A percentile compares a stretch with the other conserved stretches of the same genome.
Conservation (phyloP, 2,888 invertebrate genomes). For the Allacma fusca region DNA sequence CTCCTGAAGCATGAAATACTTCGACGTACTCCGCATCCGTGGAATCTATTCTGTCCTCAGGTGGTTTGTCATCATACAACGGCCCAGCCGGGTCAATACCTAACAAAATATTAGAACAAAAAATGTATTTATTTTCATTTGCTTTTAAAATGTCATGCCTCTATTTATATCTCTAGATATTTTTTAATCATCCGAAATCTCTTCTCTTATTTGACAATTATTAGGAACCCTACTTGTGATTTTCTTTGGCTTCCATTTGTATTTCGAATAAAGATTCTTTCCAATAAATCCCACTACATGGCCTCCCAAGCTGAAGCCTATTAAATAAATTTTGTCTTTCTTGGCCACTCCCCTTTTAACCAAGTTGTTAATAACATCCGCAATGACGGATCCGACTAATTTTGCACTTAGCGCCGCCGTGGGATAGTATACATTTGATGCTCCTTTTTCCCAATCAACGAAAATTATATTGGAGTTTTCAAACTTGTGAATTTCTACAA, state of each 20-base stretch:
- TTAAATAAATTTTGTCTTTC: background rate
- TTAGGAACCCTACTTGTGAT: background rate
- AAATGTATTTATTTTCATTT: too few species aligned
- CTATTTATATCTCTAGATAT: too few species aligned
- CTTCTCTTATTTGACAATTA: too few species aligned
- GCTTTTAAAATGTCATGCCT: too few species aligned
- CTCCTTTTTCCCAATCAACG: background rate
- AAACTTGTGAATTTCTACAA: background rate
- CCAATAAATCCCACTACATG: background rate
- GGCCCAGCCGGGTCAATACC: background rate
- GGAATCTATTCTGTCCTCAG: background rate
- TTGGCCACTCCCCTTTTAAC: background rate
- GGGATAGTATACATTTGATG: background rate
- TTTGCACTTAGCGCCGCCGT: background rate
- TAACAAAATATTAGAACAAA: too few species aligned
- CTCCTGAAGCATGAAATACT: background rate
- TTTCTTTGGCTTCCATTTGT: background rate
- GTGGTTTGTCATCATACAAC: background rate
- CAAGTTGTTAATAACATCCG: background rate
- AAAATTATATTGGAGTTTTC: background rate
- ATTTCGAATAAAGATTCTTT: background rate
- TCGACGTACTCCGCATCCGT: background rate
- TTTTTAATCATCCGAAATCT: too few species aligned
- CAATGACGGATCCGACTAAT: background rate
- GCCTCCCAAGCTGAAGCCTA: constrained; percentile 1